Conservation (phyloP, 2,888 invertebrate species). For the Caenorhabditis uteleia region DNA sequence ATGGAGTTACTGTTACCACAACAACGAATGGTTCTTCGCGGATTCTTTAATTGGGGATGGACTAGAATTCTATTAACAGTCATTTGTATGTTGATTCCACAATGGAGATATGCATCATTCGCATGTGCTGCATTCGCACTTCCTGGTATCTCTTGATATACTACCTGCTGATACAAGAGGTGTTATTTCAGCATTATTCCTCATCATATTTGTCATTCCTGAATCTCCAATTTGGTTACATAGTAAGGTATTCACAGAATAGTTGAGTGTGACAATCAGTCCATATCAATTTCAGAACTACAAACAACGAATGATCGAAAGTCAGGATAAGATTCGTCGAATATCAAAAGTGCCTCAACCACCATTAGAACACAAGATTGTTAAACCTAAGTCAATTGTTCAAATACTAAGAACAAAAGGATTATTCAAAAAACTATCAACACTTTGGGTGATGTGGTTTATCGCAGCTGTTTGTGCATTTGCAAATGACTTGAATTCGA, state of each 20-base stretch:
- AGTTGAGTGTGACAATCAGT: too few species aligned
- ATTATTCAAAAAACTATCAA: constrained; percentile 41
- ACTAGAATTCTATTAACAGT: constrained; percentile 52
- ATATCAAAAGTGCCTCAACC: too few species aligned
- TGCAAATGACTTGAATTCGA: constrained; percentile 62
- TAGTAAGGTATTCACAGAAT: constrained; percentile 40
- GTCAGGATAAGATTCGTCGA: too few species aligned
- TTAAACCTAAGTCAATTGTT: constrained; percentile 39
- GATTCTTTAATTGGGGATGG: constrained; percentile 65
- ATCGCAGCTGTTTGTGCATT: constrained; percentile 56
- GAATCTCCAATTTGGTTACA: constrained; percentile 68
- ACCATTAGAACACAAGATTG: constrained; percentile 44
- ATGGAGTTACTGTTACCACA: constrained; percentile 65
- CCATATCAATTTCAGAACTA: background rate
- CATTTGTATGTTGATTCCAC: constrained; percentile 48
- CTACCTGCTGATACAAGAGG: too few species aligned
- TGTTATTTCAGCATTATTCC: constrained; percentile 51
- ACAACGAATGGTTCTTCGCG: constrained; percentile 64
- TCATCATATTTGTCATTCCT: constrained; percentile 60
- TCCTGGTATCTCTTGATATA: too few species aligned
- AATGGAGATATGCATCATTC: constrained; percentile 57
- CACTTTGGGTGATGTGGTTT: constrained; percentile 64
- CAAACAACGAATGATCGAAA: background rate
- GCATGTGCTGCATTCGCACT: constrained; percentile 44
- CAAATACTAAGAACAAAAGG: constrained; percentile 45